Conservation (phyloP, 2,888 invertebrate genomes). For the Leptogaster cylindrica region DNA sequence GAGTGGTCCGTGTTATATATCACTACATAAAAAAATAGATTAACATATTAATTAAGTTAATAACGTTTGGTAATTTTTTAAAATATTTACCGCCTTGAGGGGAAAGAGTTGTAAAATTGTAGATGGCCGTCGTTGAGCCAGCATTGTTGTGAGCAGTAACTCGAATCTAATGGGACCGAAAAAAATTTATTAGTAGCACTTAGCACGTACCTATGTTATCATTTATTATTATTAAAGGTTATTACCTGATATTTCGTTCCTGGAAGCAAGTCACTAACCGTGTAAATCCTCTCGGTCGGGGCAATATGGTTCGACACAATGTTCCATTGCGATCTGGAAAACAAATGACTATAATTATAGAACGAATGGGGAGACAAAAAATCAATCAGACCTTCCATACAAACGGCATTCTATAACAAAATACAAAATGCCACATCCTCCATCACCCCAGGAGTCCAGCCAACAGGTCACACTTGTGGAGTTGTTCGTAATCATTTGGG, state of each 20-base stretch:
- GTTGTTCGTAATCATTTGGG: constrained; percentile 82
- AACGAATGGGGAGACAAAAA: constrained; percentile 7
- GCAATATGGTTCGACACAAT: constrained; percentile 82
- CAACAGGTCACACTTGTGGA: constrained; percentile 86
- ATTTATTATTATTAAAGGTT: no score
- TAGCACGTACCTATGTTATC: no score
- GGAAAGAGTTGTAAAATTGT: constrained; percentile 84
- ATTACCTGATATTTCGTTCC: constrained; percentile 72
- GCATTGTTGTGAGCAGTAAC: constrained; percentile 87
- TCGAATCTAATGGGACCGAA: constrained; percentile 65
- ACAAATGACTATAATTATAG: constrained; percentile 22
- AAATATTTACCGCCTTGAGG: constrained; percentile 72
- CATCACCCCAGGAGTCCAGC: constrained; percentile 88
- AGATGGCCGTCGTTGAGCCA: constrained; percentile 80
- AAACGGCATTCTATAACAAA: constrained; percentile 82
- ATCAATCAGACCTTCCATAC: constrained; percentile 57
- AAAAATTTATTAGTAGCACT: no score
- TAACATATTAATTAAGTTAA: background rate
- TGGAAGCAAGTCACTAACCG: constrained; percentile 77
- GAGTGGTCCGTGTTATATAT: constrained; percentile 69
- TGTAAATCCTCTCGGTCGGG: constrained; percentile 80
- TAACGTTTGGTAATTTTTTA: background rate
- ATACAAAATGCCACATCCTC: constrained; percentile 85
- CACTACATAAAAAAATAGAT: constrained; percentile 54
- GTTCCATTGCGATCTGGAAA: constrained; percentile 69